Evolutionary conservation across 2,797 vertebrate genomes (phyloP), one percentile per base, ranked within the genome.

Genomic region (Cirrhinus mrigala): DNA sequence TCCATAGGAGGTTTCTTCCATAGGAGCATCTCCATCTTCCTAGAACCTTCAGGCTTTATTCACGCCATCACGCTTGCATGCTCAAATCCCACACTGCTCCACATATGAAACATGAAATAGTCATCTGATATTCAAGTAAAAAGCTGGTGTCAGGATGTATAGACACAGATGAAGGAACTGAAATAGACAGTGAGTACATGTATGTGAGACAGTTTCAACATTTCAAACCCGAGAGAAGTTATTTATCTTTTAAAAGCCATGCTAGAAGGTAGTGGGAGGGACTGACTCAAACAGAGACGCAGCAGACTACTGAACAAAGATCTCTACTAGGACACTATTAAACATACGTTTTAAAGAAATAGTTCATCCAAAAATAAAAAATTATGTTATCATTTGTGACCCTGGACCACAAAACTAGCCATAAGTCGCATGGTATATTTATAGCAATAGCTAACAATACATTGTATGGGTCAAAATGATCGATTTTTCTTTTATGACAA

Each of bases 91-190:
- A 18, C 37, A 82, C 16, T 48, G 69, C 54, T 73, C 54, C 18
- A 82, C 69, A 82, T 60, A 60, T 10, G 37, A 82, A 48, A 82
- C 40, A 81, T 86, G 3, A 81, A 86, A 82, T 76, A 81, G 76
- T 58, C 1, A 86, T 82, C 22, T 75, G n/a, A 14, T 85, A 33
- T 76, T 79, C 16, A 68, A 76, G 73, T 75, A 76, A 76, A 76
- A 40, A 58, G 58, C 44, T 74, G 52, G n/a, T 86, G 52, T 82
- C 52, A 60, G 24, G n/a, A 73, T 60, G 58, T 79, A 73, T 33
- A 80, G 56, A 73, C n/a, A 52, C 0, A 33, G 24, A 79, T 33
- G 8, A 81, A 37, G 4, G 50, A 81, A 24, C 12, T n/a, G 48
- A 54, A 80, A 52, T 33, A 66, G 14, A 33, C 8, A 24, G 37